These are phyloP conservation scores for Papilio glaucus DNA, from an alignment of 1,140 invertebrate genomes.

Conservation along the genomic window DNA sequence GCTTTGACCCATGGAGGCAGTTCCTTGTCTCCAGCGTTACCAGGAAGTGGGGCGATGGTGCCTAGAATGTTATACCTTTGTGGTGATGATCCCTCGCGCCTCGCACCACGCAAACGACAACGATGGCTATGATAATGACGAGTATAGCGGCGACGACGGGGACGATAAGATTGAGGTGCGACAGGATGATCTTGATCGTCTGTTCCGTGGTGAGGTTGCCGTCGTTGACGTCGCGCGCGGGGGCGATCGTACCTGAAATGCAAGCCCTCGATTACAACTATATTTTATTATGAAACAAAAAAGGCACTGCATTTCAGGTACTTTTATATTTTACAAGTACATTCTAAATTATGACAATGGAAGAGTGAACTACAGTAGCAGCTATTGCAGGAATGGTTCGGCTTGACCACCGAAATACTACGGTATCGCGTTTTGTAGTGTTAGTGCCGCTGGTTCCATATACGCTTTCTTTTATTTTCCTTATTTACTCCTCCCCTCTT, in stretches of 20 bases:
- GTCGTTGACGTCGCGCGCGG: slow-evolving; percentile 91
- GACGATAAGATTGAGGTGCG: slow-evolving; percentile 96
- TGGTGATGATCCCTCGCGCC: slow-evolving; percentile 90
- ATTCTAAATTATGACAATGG: slow-evolving; percentile 8
- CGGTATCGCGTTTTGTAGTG: too few relatives aligned
- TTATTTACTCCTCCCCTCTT: too few relatives aligned
- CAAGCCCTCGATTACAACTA: slow-evolving; percentile 58
- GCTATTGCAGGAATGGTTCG: neutral
- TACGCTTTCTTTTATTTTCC: too few relatives aligned
- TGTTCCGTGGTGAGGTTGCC: slow-evolving; percentile 89
- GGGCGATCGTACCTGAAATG: slow-evolving; percentile 96
- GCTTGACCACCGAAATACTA: neutral
- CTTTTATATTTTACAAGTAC: slow-evolving; percentile 33
- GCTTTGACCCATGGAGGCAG: slow-evolving; percentile 91
- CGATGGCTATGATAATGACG: slow-evolving; percentile 95
- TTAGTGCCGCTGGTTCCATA: too few relatives aligned
- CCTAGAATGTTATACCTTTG: slow-evolving; percentile 90
- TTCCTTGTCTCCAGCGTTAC: slow-evolving; percentile 84
- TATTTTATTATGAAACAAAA: slow-evolving; percentile 8
- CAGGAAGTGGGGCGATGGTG: slow-evolving; percentile 90
- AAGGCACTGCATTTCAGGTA: slow-evolving; percentile 80
- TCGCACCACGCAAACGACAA: slow-evolving; percentile 94
- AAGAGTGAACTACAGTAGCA: neutral
- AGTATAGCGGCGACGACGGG: slow-evolving; percentile 95
- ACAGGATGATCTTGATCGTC: slow-evolving; percentile 91